Evolutionary conservation across 2,113 vertebrate genomes (phyloP), one percentile per base, ranked within the genome.

Genomic region (Prunella fulvescens): DNA sequence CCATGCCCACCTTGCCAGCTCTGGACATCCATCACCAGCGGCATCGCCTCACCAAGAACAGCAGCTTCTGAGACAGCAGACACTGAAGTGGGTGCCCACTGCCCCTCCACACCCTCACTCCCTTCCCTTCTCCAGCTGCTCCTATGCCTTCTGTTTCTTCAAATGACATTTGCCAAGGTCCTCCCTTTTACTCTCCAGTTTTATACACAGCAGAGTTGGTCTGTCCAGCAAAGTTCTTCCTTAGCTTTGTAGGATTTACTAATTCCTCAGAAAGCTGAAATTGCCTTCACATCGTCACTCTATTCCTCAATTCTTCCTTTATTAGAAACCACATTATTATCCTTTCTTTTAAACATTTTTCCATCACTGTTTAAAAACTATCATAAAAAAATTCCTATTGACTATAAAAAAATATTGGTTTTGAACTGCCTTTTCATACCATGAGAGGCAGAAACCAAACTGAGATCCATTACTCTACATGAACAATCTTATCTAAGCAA

Each of bases 151-250:
- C 70, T 4, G 0, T 67, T 88, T 72, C 80, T 91, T 85, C 35
- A 42, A 54, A 69, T 64, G 45, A 67, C 42, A 66, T 88, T 88
- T 96, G 33, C 44, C 54, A 69, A 81, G 50, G 92, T 92, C 66
- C 50, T 64, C 60, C 57, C 69, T 92, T 96, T 60, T 77, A 61
- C 35, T 78, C 4, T 57, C 48, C 20, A 10, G 5, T 78, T 96
- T 88, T 57, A 86, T 60, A 77, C 16, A 89, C 76, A 96, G 71
- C 85, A 86, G 95, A 97, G 96, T 97, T 97, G 92, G 96, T 94
- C 92, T 95, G 90, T 65, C 87, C 83, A 58, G 93, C 42, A 94
- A 98, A 98, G 97, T 98, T 98, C 95, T 91, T 91, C 81, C 53
- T 81, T 82, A 73, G 84, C 65, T 95, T 90, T 81, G 39, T 29